These are phyloP conservation scores for Ametastegia equiseti DNA, from an alignment of 2,888 invertebrate species.

Conservation along the genomic window DNA sequence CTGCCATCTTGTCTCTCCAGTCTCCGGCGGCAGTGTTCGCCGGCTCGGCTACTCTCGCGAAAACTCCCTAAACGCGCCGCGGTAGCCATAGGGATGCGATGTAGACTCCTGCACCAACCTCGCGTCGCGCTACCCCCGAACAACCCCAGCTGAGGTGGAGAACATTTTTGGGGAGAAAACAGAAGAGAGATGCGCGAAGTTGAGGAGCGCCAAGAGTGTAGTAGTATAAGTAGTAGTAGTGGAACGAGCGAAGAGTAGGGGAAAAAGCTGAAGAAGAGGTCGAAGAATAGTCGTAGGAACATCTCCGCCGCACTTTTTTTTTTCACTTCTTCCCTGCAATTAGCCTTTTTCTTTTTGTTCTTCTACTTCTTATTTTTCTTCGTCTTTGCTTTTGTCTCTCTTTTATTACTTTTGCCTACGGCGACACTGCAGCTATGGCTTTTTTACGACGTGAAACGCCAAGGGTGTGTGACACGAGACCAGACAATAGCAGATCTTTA, in stretches of 20 bases:
- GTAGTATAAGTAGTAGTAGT: not conserved
- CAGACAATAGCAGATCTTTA: not conserved
- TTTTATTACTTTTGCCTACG: not conserved
- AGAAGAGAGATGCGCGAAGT: constrained; percentile 1
- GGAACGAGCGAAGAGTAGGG: not conserved
- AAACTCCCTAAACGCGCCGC: not conserved
- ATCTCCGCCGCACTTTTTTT: constrained; percentile 1
- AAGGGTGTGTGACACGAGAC: not conserved
- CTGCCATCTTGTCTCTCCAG: constrained; percentile 71
- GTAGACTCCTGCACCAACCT: constrained; percentile 48
- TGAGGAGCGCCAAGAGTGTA: not conserved
- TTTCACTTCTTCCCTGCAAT: constrained; percentile 24
- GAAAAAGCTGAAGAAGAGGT: not conserved
- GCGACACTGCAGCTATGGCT: not conserved
- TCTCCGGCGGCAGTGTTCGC: constrained; percentile 28
- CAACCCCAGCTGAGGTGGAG: constrained; percentile 18
- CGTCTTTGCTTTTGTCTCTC: not conserved
- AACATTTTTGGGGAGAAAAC: not conserved
- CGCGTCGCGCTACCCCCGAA: constrained; percentile 32
- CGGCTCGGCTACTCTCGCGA: constrained; percentile 35
- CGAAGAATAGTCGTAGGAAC: constrained; percentile 8
- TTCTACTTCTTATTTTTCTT: constrained; percentile 1
- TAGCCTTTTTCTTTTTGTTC: constrained; percentile 34
- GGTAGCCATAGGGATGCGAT: constrained; percentile 26
- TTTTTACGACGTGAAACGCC: not conserved